These are phyloP conservation scores for Drosophila busckii DNA, from an alignment of 1,140 invertebrate species.

Conservation along the genomic window DNA sequence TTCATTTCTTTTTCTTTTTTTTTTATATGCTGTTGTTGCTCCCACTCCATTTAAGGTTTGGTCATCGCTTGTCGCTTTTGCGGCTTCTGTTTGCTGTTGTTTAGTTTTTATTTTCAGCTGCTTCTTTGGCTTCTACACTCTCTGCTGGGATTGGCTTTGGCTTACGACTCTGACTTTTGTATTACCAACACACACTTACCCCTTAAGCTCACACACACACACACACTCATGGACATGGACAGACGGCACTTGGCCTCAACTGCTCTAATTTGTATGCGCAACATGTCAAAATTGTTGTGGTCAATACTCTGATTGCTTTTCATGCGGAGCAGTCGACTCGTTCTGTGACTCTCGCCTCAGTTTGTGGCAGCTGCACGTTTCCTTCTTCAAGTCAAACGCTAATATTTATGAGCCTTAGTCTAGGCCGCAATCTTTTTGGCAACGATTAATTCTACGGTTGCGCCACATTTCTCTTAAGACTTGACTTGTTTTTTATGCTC, in stretches of 20 bases:
- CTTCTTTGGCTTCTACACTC: slow-evolving; percentile 37
- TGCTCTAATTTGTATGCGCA: slow-evolving; percentile 76
- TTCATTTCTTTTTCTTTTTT: slow-evolving; percentile 1
- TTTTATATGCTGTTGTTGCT: neutral
- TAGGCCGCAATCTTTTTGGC: no score
- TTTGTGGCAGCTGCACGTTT: slow-evolving; percentile 23
- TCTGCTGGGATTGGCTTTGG: slow-evolving; percentile 22
- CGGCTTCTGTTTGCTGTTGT: slow-evolving; percentile 41
- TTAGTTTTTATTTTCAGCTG: slow-evolving; percentile 37
- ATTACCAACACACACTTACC: neutral
- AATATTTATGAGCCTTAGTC: slow-evolving; percentile 26
- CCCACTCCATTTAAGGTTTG: slow-evolving; percentile 17
- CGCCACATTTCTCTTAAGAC: no score
- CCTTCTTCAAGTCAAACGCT: neutral
- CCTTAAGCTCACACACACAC: neutral
- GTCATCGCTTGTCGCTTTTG: slow-evolving; percentile 44
- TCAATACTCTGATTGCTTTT: slow-evolving; percentile 78
- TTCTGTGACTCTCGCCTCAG: neutral
- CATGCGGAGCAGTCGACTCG: slow-evolving; percentile 40
- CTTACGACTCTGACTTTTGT: slow-evolving; percentile 5
- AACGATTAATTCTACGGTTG: no score
- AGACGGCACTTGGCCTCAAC: neutral
- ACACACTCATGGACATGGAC: no score
- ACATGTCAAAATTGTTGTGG: slow-evolving; percentile 78
- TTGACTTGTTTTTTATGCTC: no score